A percentile compares a stretch with the other conserved stretches of the same genome.
Conservation (phyloP, 2,113 vertebrate genomes). For the Cromileptes altivelis region DNA sequence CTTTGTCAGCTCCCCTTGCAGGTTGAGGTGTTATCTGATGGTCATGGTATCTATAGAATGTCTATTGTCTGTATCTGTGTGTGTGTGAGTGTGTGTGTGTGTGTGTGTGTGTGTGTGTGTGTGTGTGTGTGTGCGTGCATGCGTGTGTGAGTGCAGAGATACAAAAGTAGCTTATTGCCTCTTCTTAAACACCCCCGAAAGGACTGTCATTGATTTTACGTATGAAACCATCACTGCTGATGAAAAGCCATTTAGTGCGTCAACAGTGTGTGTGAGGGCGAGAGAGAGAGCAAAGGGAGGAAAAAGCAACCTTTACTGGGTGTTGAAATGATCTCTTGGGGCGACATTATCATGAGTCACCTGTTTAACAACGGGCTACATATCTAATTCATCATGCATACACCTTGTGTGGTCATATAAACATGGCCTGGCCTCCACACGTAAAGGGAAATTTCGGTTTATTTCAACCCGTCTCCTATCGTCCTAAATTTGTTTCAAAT, state of each 20-base stretch:
- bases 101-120: neutral
- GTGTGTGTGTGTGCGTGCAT: neutral
- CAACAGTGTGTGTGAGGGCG: conserved; percentile 4
- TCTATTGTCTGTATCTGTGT: neutral
- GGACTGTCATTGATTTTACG: conserved; percentile 77
- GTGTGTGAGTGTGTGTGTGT: neutral
- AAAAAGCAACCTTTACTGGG: conserved; percentile 9
- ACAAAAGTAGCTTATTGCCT: conserved; percentile 35
- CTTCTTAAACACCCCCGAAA: conserved; percentile 62
- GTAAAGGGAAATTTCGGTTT: neutral
- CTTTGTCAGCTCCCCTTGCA: conserved; percentile 43
- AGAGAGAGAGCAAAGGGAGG: neutral
- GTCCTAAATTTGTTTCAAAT: too few relatives aligned
- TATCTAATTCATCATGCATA: conserved; percentile 33
- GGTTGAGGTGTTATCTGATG: conserved; percentile 48
- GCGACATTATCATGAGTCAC: conserved; percentile 40
- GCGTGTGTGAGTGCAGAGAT: conserved; percentile 3
- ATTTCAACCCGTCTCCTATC: too few relatives aligned
- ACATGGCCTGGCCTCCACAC: conserved; percentile 2
- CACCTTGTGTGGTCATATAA: neutral
- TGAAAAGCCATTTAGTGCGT: conserved; percentile 72
- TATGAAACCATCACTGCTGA: conserved; percentile 72
- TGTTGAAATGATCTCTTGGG: conserved; percentile 25
- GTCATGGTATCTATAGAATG: conserved; percentile 23
- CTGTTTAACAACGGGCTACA: conserved; percentile 32